phyloP scores from a whole-genome alignment of 2,888 invertebrate genomes.

The Myopa testacea region DNA sequence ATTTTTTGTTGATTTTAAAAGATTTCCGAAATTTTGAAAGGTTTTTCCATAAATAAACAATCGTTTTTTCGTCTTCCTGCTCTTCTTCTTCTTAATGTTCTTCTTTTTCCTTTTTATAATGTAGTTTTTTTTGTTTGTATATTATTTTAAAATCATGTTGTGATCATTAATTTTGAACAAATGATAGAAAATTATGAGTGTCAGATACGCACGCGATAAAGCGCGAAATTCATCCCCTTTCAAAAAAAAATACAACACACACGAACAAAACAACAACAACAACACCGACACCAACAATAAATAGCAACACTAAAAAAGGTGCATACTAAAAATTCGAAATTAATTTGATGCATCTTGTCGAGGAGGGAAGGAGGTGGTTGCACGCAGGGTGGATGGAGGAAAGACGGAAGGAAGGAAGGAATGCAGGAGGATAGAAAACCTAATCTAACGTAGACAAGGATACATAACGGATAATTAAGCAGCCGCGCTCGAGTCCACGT shows the following conservation, averaged over 20 bases:
- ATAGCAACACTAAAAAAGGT: too few relatives aligned
- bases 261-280: too few relatives aligned
- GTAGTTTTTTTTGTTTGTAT: not conserved
- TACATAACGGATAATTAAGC: conserved; percentile 2
- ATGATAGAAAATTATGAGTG: conserved; percentile 57
- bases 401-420: not conserved
- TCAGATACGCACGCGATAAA: conserved; percentile 59
- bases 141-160: conserved; percentile 54
- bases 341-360: conserved; percentile 14
- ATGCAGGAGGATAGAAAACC: not conserved
- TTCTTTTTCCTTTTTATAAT: too few relatives aligned
- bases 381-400: not conserved
- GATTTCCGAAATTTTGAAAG: not conserved
- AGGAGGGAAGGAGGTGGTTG: not conserved
- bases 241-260: too few relatives aligned
- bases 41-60: not conserved
- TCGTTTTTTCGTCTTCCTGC: not conserved
- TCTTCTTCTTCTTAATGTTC: not conserved
- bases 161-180: conserved; percentile 59
- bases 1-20: not conserved
- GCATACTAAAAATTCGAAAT: not conserved
- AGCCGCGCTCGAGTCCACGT: conserved; percentile 6
- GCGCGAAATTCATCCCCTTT: conserved; percentile 16
- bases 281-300: too few relatives aligned
- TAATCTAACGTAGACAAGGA: not conserved